A percentile compares a stretch with the other conserved stretches of the same genome.
phyloP scores from a whole-genome alignment of 2,888 invertebrate genomes.

The Strigamia maritima region DNA sequence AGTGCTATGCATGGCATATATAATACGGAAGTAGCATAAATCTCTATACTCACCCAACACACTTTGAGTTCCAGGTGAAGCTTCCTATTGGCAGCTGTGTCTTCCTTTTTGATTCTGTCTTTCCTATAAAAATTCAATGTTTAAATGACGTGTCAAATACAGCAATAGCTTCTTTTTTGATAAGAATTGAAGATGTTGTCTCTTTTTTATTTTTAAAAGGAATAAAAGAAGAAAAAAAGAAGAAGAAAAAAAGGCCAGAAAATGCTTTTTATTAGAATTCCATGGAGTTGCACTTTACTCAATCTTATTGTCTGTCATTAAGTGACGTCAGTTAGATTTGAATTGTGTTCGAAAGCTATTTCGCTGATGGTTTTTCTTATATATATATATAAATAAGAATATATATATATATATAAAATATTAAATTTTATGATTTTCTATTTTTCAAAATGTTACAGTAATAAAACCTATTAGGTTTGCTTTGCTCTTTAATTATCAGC shows the following conservation, averaged over 20 bases:
- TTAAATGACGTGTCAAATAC: conserved; percentile 1
- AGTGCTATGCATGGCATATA: neutral
- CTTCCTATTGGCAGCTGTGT: conserved; percentile 6
- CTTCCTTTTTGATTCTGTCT: conserved; percentile 27
- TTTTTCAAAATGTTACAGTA: neutral
- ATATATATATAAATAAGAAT: neutral
- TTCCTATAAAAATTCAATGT: conserved; percentile 24
- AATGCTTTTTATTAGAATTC: conserved; percentile 4
- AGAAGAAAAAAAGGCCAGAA: neutral
- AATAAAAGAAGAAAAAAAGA: neutral
- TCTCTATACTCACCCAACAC: neutral
- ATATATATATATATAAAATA: neutral
- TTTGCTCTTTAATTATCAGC: conserved; percentile 8
- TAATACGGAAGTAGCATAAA: neutral
- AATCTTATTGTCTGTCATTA: conserved; percentile 12
- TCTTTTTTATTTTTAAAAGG: neutral
- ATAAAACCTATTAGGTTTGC: conserved; percentile 13
- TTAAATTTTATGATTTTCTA: conserved; percentile 6
- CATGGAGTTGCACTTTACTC: neutral
- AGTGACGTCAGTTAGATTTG: conserved; percentile 17
- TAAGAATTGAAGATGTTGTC: conserved; percentile 22
- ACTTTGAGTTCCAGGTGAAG: conserved; percentile 11
- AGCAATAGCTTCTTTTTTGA: neutral
- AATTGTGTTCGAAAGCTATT: neutral
- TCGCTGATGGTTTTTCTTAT: neutral